Evolutionary conservation across 2,113 vertebrate species (phyloP), one percentile per base, ranked within the genome.

Genomic region (Cacatua alba): DNA sequence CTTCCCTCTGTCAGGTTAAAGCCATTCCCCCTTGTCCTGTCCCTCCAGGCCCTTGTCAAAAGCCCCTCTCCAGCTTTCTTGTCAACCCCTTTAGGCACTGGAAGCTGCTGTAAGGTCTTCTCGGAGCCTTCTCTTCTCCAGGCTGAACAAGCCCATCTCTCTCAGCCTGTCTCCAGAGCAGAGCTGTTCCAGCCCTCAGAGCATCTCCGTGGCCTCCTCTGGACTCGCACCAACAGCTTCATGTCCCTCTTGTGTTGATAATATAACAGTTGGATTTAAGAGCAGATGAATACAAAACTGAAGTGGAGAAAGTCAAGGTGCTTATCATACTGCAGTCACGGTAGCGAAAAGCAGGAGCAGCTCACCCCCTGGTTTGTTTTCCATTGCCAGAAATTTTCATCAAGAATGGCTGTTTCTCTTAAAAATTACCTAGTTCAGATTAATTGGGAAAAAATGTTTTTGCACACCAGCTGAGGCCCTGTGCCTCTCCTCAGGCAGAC

Each of bases 291-390:
- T 57, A 31, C 2, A 33, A 49, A 19, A 37, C 35, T 33, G 35
- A 86, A 86, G 14, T 21, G 28, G 14, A 75, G 21, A 53, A 70
- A 71, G 21, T 44, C 2, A 2, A n/a, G 12, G 13, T 60, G 18
- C 35, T 80, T 60, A n/a, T 74, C 29, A 19, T 49, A 23, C 41
- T 74, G 74, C 53, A 84, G 19, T n/a, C 41, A 74, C 15, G 15
- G 31, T 17, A 79, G 28, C 0, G 2, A 94, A 94, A 76, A 3
- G 3, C 4, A 1, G 0, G 5, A 86, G 35, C 21, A 77, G 1
- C 15, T 83, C 25, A 53, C n/a, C 53, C 29, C 8, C 35, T 37
- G 6, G 3, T 70, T 28, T 65, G 23, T 33, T 69, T 44, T 78
- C 35, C 15, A 3, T 76, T 69, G 65, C 41, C n/a, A 72, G 68